Evolutionary conservation across 1,140 invertebrate genomes (phyloP).

Genomic region (Holcopasites calliopsidis): DNA sequence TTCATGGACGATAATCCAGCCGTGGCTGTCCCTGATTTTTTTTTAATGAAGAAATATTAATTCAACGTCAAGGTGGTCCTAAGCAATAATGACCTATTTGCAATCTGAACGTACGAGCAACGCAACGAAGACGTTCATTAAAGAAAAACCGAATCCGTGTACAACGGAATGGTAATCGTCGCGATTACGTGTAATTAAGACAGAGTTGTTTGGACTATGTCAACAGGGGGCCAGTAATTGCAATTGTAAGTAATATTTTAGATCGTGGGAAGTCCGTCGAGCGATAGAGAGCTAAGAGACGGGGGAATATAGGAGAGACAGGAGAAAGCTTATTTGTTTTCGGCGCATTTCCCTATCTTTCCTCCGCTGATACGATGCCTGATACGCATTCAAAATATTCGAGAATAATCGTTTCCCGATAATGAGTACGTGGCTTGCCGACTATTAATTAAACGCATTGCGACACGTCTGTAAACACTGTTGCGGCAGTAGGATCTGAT

Average conservation of each 20-base stretch:
- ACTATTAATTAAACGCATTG: slow-evolving; percentile 36
- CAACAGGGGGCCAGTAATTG: neutral
- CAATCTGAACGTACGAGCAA: too few species aligned
- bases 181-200: neutral
- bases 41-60: slow-evolving; percentile 58
- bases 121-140: too few species aligned
- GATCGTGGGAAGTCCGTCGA: neutral
- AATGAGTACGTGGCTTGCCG: slow-evolving; percentile 14
- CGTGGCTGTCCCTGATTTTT: slow-evolving; percentile 4
- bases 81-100: slow-evolving; percentile 45
- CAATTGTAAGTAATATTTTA: neutral
- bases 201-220: neutral
- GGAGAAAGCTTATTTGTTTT: slow-evolving; percentile 18
- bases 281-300: neutral
- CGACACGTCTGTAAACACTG: slow-evolving; percentile 9
- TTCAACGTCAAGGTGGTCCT: slow-evolving; percentile 49
- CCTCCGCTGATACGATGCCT: slow-evolving; percentile 19
- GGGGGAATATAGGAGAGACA: too few species aligned
- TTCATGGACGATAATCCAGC: slow-evolving; percentile 65
- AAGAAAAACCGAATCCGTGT: too few species aligned
- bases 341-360: slow-evolving; percentile 25
- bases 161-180: too few species aligned
- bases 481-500: slow-evolving; percentile 2
- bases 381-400: slow-evolving; percentile 42
- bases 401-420: slow-evolving; percentile 45